A percentile compares a stretch with the other conserved stretches of the same genome.
phyloP scores from a whole-genome alignment of 2,888 invertebrate species.

The Aphodius granarius region DNA sequence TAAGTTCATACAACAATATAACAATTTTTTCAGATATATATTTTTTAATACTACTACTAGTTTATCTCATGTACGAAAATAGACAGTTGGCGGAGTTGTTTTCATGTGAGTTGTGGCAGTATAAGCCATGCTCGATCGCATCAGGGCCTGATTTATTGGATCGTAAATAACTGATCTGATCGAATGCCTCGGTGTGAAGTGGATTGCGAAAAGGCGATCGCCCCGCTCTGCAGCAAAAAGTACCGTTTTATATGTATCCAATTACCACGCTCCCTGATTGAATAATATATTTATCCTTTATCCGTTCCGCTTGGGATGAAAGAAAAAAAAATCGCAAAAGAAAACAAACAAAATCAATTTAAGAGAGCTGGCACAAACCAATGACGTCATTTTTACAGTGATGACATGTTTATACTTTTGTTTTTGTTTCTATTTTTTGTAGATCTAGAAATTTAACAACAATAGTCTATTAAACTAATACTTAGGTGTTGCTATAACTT shows the following conservation, averaged over 20 bases:
- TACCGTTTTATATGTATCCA: neutral
- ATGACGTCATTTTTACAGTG: too few relatives aligned
- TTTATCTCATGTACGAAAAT: neutral
- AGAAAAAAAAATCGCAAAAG: neutral
- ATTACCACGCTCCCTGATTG: neutral
- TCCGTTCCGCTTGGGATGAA: neutral
- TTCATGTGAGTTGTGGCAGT: neutral
- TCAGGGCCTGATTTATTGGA: neutral
- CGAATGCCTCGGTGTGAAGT: neutral
- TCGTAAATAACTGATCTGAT: neutral
- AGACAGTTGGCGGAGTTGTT: neutral
- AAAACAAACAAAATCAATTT: neutral
- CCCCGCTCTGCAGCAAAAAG: neutral
- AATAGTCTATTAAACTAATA: too few relatives aligned
- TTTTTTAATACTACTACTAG: neutral
- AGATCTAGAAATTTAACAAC: too few relatives aligned
- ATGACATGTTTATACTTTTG: too few relatives aligned
- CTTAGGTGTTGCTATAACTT: too few relatives aligned
- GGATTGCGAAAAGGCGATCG: neutral
- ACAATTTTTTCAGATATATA: too few relatives aligned
- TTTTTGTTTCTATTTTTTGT: too few relatives aligned
- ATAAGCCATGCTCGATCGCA: neutral
- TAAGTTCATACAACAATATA: too few relatives aligned
- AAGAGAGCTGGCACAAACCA: too few relatives aligned
- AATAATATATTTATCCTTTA: neutral